Percentiles rank a stretch among this genome's conserved stretches.
phyloP scores from a whole-genome alignment of 2,888 invertebrate genomes.

The Plusia festucae region DNA sequence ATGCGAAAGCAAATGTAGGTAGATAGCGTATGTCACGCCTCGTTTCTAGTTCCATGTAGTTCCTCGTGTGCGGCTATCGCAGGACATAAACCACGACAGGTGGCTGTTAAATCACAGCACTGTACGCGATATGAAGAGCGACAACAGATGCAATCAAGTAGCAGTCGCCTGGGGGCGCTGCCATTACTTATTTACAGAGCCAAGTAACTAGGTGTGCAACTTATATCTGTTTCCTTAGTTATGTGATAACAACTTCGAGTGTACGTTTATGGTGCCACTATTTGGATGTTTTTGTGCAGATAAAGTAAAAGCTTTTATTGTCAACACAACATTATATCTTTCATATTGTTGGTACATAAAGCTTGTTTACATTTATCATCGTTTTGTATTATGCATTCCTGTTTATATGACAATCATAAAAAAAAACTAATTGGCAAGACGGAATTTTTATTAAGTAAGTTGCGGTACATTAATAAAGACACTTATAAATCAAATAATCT shows the following conservation, averaged over 20 bases:
- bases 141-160: constrained; percentile 73
- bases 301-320: constrained; percentile 29
- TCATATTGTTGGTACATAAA: neutral
- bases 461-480: neutral
- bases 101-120: constrained; percentile 79
- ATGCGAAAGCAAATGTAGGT: constrained; percentile 45
- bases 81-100: constrained; percentile 80
- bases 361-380: neutral
- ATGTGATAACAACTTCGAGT: constrained; percentile 47
- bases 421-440: neutral
- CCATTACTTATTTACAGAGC: constrained; percentile 63
- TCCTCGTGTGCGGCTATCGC: constrained; percentile 76
- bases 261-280: constrained; percentile 48
- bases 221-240: constrained; percentile 53
- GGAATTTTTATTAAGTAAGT: neutral
- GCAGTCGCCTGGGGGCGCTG: constrained; percentile 64
- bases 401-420: neutral
- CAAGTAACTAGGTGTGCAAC: constrained; percentile 58
- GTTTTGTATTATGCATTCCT: neutral
- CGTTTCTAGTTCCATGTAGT: constrained; percentile 66
- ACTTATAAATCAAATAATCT: constrained; percentile 17
- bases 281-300: constrained; percentile 39
- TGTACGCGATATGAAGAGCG: constrained; percentile 76
- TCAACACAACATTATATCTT: constrained; percentile 5
- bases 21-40: constrained; percentile 56